A percentile compares a stretch with the other conserved stretches of the same genome.
Conservation (phyloP, 2,888 invertebrate species). For the Ametastegia equiseti region DNA sequence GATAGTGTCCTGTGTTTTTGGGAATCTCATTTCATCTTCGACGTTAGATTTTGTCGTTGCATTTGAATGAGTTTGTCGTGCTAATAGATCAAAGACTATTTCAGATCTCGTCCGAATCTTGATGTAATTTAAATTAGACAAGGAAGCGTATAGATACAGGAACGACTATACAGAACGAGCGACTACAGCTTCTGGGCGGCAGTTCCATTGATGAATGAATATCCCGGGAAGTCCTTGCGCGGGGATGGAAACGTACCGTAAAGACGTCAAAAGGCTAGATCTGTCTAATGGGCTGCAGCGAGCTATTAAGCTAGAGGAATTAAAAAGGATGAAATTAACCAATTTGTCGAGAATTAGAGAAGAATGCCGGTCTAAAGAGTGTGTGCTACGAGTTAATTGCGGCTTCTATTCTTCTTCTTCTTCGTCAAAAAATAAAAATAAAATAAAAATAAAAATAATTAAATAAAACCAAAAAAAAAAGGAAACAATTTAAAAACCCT, state of each 20-base stretch:
- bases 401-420: slow-evolving; percentile 38
- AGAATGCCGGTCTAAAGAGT: slow-evolving; percentile 45
- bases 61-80: too few relatives aligned
- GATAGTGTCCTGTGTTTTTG: too few relatives aligned
- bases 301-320: slow-evolving; percentile 40
- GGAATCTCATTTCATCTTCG: too few relatives aligned
- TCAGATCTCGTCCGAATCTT: too few relatives aligned
- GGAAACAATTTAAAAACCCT: too few relatives aligned
- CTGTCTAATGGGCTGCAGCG: slow-evolving; percentile 7
- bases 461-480: background rate
- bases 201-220: background rate
- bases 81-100: too few relatives aligned
- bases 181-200: background rate
- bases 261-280: slow-evolving; percentile 27
- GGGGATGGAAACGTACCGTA: slow-evolving; percentile 11
- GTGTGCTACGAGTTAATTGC: slow-evolving; percentile 44
- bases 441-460: background rate
- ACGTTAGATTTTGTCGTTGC: too few relatives aligned
- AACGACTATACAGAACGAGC: background rate
- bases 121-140: too few relatives aligned
- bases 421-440: background rate
- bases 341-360: slow-evolving; percentile 46
- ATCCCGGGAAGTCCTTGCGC: background rate
- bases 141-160: too few relatives aligned
- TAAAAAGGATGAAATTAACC: slow-evolving; percentile 48